A percentile compares a stretch with the other conserved stretches of the same genome.
These are phyloP conservation scores for Muscidifurax raptorellus DNA, from an alignment of 1,140 invertebrate genomes.

Conservation along the genomic window DNA sequence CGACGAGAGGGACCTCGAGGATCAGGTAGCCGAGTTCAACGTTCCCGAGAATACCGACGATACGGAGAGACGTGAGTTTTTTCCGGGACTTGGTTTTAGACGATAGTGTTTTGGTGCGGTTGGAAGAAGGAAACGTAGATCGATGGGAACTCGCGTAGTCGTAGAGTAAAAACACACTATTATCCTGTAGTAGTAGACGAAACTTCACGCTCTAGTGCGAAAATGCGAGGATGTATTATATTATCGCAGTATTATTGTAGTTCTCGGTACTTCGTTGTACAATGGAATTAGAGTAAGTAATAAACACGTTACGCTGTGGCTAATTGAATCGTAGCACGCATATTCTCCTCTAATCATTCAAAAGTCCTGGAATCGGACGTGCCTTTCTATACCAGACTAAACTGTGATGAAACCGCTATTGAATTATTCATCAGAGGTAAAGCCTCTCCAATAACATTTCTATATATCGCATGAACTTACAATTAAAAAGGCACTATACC, in stretches of 20 bases:
- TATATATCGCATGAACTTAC: too few species aligned
- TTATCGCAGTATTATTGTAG: neutral
- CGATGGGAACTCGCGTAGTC: too few species aligned
- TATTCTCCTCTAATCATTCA: neutral
- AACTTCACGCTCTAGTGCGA: too few species aligned
- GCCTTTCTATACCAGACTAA: too few species aligned
- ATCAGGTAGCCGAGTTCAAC: constrained; percentile 76
- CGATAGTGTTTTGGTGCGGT: neutral
- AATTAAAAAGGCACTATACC: too few species aligned
- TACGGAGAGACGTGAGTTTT: constrained; percentile 81
- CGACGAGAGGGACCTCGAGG: constrained; percentile 80
- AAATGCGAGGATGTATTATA: neutral
- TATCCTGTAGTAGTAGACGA: too few species aligned
- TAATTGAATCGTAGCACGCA: neutral
- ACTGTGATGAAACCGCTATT: too few species aligned
- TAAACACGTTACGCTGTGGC: neutral
- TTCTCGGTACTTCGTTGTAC: neutral
- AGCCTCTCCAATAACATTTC: too few species aligned
- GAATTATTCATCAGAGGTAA: too few species aligned
- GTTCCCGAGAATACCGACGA: constrained; percentile 85
- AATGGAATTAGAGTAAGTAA: neutral
- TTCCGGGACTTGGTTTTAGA: neutral
- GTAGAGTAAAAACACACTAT: too few species aligned
- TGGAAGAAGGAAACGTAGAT: neutral
- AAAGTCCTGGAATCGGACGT: neutral